Evolutionary conservation across 2,113 vertebrate species (phyloP).

Genomic region (Sceloporus tristichus): DNA sequence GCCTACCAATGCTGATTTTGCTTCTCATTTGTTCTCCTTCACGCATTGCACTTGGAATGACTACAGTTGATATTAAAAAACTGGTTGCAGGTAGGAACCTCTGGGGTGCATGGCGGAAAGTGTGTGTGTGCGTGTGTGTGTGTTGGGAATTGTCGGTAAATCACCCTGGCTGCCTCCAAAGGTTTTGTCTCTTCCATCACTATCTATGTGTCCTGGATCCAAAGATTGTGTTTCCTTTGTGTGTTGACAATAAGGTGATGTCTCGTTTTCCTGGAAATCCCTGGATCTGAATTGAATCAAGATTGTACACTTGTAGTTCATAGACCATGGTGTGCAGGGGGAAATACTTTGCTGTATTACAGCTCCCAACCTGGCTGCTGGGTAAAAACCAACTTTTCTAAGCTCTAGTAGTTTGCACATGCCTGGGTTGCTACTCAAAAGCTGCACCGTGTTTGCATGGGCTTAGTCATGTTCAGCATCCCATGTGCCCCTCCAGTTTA

Average conservation of each 20-base stretch:
- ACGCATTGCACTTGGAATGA: conserved; percentile 87
- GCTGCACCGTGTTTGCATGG: not conserved
- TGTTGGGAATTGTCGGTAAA: not conserved
- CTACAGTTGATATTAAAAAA: conserved; percentile 95
- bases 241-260: conserved; percentile 17
- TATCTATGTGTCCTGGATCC: not conserved
- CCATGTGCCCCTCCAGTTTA: no score
- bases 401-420: not conserved
- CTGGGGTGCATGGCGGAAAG: conserved; percentile 61
- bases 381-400: no score
- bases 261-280: not conserved
- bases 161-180: conserved; percentile 27
- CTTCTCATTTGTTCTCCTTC: conserved; percentile 75
- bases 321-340: no score
- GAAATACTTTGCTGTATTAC: not conserved
- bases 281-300: not conserved
- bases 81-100: conserved; percentile 92
- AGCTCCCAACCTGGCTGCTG: not conserved
- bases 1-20: conserved; percentile 59
- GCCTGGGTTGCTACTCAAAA: no score
- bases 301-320: not conserved
- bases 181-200: conserved; percentile 19
- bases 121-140: not conserved
- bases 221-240: conserved; percentile 25
- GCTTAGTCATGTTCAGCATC: not conserved